Evolutionary conservation across 2,113 vertebrate genomes (phyloP).

Genomic region (Sapajus apella): DNA sequence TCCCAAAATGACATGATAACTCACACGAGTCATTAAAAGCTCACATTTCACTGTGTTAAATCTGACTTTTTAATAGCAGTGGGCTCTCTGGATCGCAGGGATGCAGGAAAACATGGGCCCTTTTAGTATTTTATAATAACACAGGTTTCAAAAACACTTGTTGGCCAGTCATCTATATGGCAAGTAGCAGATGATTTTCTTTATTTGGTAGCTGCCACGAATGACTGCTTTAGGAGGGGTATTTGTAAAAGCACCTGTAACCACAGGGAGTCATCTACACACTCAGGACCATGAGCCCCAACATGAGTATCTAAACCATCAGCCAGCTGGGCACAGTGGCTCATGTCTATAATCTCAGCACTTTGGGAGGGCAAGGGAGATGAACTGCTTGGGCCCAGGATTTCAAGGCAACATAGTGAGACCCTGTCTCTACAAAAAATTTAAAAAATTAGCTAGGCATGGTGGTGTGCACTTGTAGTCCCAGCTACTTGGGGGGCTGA

Average conservation of each 20-base stretch:
- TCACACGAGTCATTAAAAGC: background rate
- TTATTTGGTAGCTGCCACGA: background rate
- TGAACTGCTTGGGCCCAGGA: too few relatives aligned
- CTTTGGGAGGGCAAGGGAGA: too few relatives aligned
- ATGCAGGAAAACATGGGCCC: background rate
- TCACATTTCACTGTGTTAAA: background rate
- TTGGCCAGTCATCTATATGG: background rate
- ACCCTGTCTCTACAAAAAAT: too few relatives aligned
- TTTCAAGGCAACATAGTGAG: too few relatives aligned
- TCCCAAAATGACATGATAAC: background rate
- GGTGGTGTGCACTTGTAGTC: too few relatives aligned
- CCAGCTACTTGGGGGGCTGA: too few relatives aligned
- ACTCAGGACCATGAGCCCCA: background rate
- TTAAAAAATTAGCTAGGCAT: too few relatives aligned
- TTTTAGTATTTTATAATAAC: background rate
- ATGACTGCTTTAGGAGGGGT: background rate
- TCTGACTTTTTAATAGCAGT: background rate
- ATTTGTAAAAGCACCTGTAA: background rate
- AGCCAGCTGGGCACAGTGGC: too few relatives aligned
- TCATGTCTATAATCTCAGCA: too few relatives aligned
- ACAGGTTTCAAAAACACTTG: background rate
- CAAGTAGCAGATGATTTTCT: background rate
- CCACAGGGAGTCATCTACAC: background rate
- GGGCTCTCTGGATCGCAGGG: too few relatives aligned
- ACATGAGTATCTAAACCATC: background rate